Percentiles rank a stretch among this genome's conserved stretches.
Conservation (phyloP, 2,888 invertebrate genomes). For the Dicyrtomina minuta region DNA sequence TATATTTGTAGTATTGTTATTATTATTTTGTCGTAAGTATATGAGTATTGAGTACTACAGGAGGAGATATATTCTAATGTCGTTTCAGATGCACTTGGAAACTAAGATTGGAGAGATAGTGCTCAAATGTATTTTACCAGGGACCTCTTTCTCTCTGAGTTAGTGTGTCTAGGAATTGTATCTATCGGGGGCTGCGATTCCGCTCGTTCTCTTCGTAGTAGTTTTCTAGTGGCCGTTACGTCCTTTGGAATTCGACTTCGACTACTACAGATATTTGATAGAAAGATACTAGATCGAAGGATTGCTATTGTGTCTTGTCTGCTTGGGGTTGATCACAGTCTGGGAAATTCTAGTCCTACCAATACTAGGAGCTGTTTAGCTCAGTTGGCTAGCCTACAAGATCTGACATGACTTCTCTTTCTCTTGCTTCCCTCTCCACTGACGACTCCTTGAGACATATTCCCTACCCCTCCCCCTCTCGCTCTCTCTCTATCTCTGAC, state of each 20-base stretch:
- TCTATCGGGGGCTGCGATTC: background rate
- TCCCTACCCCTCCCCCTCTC: slow-evolving; percentile 1
- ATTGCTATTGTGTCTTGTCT: background rate
- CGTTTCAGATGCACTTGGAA: too few relatives aligned
- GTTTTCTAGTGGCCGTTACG: background rate
- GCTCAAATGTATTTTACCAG: background rate
- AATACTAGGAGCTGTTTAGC: background rate
- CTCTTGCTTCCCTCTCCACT: background rate
- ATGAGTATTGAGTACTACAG: too few relatives aligned
- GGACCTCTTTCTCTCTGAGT: background rate
- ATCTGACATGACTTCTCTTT: slow-evolving; percentile 1
- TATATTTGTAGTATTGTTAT: too few relatives aligned
- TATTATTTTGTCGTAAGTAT: too few relatives aligned
- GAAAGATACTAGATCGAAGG: too few relatives aligned
- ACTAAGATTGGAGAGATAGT: background rate
- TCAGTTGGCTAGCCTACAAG: background rate
- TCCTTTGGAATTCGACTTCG: background rate
- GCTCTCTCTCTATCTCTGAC: too few relatives aligned
- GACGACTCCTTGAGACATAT: slow-evolving; percentile 19
- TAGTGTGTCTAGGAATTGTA: background rate
- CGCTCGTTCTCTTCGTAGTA: background rate
- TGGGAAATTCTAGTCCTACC: background rate
- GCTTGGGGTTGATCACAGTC: background rate
- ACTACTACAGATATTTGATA: background rate
- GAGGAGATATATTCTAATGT: too few relatives aligned